Base-by-base conservation (phyloP, 2,113 vertebrate genomes). In the Gadus macrocephalus region DNA sequence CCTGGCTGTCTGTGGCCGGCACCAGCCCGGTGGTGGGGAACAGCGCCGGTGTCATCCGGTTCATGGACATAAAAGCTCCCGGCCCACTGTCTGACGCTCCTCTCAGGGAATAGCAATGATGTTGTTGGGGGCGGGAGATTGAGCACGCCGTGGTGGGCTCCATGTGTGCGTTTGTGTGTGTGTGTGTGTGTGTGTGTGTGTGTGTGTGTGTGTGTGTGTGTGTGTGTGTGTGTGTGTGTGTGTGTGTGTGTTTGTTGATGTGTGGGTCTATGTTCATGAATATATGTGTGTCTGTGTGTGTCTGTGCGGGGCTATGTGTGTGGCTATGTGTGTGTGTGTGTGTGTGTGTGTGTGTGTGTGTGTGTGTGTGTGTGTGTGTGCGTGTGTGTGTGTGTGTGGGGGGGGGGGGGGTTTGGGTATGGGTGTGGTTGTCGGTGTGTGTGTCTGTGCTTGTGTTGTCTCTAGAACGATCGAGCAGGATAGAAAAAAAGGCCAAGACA, bases 61-160 rank as follows among this genome's bases (percentile, higher is more conserved):
- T 89, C 84, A 87, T 76, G 84, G 84, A 82, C 84, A 86, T 86
- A 87, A 89, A 90, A 72, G 79, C 42, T 49, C 42, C 81, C 84
- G 86, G 83, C 87, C 42, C 88, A 27, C 74, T 78, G 82, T 81
- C 86, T 83, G 72, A 72, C 81, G 78, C 87, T 85, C 84, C 15
- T 58, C 55, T 58, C 15, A n/a, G 55, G 55, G 55, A 14, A 17
- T 17, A 58, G 55, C 15, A n/a, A n/a, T n/a, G 55, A 17, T 58
- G 55, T 14, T n/a, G 42, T 14, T 49, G 42, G 80, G 81, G 76
- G 73, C 62, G 77, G n/a, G 78, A 70, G 72, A 77, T 15, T 66
- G 25, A 7, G 75, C n/a, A 9, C 31, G 31, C 4, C 31, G 5
- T 70, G 3, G 78, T 9, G 72, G 67, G 64, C 73, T 8, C 71